A percentile compares a stretch with the other conserved stretches of the same genome.
Conservation (phyloP, 30 jellyfish, hydroid and myxozoan species). For the Aurelia aurita region DNA sequence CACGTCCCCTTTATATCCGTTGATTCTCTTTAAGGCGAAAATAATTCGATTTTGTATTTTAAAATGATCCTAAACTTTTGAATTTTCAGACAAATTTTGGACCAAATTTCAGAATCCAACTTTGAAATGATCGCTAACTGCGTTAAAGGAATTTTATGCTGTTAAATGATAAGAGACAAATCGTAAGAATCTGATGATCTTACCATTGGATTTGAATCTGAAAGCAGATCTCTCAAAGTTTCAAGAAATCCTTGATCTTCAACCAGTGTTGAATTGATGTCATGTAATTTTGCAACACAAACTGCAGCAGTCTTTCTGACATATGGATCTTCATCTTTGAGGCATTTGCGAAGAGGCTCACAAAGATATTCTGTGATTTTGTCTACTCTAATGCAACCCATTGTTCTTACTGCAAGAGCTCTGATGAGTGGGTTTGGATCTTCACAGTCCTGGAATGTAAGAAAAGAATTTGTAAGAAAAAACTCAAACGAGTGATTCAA, state of each 20-base stretch:
- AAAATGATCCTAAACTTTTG: too few relatives aligned
- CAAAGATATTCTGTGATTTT: constrained; percentile 96
- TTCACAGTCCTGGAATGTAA: constrained; percentile 91
- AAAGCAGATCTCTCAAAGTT: constrained; percentile 84
- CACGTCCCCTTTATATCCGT: too few relatives aligned
- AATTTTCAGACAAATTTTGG: too few relatives aligned
- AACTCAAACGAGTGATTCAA: too few relatives aligned
- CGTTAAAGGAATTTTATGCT: too few relatives aligned
- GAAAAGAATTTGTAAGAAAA: too few relatives aligned
- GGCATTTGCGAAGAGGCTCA: constrained; percentile 96
- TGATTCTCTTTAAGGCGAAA: too few relatives aligned
- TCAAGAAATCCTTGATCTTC: constrained; percentile 98
- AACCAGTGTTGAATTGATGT: constrained; percentile 88
- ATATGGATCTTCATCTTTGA: constrained; percentile 99
- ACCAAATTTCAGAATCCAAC: too few relatives aligned
- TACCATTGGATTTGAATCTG: constrained; percentile 99
- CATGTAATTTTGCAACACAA: constrained; percentile 97
- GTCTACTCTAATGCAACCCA: constrained; percentile 99
- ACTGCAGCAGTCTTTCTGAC: constrained; percentile 99
- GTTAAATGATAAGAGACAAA: too few relatives aligned
- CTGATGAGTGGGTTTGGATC: constrained; percentile 98
- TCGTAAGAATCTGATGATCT: neutral
- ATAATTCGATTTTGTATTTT: too few relatives aligned
- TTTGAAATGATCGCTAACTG: too few relatives aligned
- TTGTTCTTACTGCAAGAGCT: constrained; percentile 99